A percentile compares a stretch with the other conserved stretches of the same genome.
Conservation (phyloP, 2,797 vertebrate genomes). For the Amblyraja radiata region DNA sequence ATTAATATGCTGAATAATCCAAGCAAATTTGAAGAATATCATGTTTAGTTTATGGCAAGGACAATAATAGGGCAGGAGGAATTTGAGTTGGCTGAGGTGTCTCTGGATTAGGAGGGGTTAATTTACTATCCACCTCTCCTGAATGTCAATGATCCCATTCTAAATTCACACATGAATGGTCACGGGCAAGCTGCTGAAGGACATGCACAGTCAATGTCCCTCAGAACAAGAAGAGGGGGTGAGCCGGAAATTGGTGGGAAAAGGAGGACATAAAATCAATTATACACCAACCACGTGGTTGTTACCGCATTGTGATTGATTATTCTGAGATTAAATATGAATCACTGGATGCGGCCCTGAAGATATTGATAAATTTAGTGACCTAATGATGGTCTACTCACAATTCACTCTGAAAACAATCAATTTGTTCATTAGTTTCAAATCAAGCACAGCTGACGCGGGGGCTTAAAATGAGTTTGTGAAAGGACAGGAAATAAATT, state of each 20-base stretch:
- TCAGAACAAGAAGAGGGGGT: not conserved
- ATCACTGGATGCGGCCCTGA: not conserved
- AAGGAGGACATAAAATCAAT: not conserved
- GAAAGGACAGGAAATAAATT: not conserved
- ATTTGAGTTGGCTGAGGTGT: not conserved
- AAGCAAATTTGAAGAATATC: not conserved
- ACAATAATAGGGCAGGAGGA: not conserved
- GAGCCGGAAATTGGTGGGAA: not conserved
- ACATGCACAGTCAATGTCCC: not conserved
- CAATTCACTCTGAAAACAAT: conserved; percentile 3
- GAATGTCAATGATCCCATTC: not conserved
- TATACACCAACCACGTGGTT: not conserved
- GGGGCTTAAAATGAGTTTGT: not conserved
- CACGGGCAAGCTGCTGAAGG: not conserved
- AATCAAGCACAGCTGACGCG: not conserved
- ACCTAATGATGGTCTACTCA: not conserved
- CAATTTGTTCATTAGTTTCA: not conserved
- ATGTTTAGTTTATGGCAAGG: not conserved
- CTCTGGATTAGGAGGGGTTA: not conserved
- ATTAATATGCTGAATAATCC: not conserved
- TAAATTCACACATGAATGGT: not conserved
- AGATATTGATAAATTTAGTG: not conserved
- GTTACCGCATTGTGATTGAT: conserved; percentile 1
- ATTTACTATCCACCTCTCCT: not conserved
- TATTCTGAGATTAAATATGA: conserved; percentile 10